Evolutionary conservation across 2,888 invertebrate genomes (phyloP).

Genomic region (Actias luna): DNA sequence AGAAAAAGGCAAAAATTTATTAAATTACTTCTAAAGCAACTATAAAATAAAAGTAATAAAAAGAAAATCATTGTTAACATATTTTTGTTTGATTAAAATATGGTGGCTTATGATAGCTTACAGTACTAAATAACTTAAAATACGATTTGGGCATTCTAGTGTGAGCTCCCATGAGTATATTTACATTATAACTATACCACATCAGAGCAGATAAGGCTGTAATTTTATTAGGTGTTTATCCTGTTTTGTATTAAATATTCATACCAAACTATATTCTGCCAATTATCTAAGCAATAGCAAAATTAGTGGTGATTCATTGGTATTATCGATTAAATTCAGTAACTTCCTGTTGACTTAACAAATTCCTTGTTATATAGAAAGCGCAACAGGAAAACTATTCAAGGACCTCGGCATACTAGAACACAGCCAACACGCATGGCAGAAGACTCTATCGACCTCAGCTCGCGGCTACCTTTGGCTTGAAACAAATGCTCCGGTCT

Average conservation of each 20-base stretch:
- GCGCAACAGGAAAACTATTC: slow-evolving; percentile 84
- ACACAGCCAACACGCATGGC: slow-evolving; percentile 84
- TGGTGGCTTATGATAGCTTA: no score
- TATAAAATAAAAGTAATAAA: no score
- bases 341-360: background rate
- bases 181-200: no score
- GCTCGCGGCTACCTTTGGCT: slow-evolving; percentile 85
- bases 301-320: background rate
- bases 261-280: background rate
- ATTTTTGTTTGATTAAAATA: no score
- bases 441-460: slow-evolving; percentile 81
- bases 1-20: no score
- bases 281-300: background rate
- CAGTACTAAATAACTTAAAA: no score
- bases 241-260: background rate
- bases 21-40: no score
- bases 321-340: background rate
- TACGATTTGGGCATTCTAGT: no score
- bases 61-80: no score
- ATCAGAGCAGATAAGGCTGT: no score
- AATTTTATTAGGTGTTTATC: no score
- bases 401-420: slow-evolving; percentile 84
- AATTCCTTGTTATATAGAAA: slow-evolving; percentile 68
- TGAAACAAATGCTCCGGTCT: slow-evolving; percentile 86
- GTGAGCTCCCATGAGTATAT: no score